Percentiles rank a stretch among this genome's conserved stretches.
phyloP scores from a whole-genome alignment of 2,797 vertebrate species.

The Sebastes miniatus region DNA sequence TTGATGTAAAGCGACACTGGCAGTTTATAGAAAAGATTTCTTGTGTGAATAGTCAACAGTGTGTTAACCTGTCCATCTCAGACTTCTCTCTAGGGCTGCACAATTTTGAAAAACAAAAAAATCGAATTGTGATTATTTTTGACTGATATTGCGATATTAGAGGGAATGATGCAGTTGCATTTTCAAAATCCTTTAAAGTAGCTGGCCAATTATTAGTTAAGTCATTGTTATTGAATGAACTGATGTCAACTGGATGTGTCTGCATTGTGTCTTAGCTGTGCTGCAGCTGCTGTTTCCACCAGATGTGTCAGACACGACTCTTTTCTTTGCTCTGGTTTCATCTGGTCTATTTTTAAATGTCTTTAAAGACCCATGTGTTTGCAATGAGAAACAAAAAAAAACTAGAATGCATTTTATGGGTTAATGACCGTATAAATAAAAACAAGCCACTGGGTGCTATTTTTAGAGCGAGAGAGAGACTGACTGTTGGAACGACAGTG shows the following conservation, averaged over 20 bases:
- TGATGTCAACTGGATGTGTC: background rate
- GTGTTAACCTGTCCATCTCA: background rate
- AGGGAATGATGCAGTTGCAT: background rate
- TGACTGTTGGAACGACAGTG: background rate
- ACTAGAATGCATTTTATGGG: background rate
- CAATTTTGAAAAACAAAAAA: too few relatives aligned
- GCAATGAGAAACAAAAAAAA: background rate
- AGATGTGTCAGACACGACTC: background rate
- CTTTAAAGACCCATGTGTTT: background rate
- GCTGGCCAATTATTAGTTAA: background rate
- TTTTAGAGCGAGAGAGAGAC: slow-evolving; percentile 3
- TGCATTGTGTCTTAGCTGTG: background rate
- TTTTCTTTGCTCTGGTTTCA: background rate
- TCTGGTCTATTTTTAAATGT: background rate
- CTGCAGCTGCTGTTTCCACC: slow-evolving; percentile 3
- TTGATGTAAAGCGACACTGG: background rate
- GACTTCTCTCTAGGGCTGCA: too few relatives aligned
- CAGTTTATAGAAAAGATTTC: background rate
- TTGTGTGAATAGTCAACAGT: background rate
- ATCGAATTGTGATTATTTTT: too few relatives aligned
- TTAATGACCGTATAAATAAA: background rate
- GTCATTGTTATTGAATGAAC: background rate
- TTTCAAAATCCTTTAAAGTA: background rate
- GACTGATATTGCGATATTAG: too few relatives aligned
- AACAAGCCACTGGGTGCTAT: background rate